Conservation (phyloP, 2,797 vertebrate genomes). For the Muscicapa striata region DNA sequence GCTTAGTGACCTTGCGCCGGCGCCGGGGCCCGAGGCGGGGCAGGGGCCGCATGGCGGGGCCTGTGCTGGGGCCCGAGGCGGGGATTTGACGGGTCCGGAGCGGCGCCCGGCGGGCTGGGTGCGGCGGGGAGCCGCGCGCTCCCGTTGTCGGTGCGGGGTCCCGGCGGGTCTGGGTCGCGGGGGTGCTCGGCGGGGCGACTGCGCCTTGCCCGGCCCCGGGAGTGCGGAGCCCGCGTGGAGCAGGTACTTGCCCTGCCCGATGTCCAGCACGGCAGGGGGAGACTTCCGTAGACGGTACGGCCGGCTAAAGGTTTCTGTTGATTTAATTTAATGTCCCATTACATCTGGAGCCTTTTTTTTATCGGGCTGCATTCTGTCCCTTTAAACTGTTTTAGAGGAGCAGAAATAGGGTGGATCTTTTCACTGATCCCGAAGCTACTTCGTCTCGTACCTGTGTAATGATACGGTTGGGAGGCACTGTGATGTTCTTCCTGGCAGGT, state of each 20-base stretch:
- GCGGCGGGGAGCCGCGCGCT: not conserved
- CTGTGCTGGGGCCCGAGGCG: no score
- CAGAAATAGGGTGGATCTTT: fast-evolving
- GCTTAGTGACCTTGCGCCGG: not conserved
- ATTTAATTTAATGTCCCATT: no score
- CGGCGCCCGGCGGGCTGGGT: not conserved
- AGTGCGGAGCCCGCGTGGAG: fast-evolving
- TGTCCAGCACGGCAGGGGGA: fast-evolving
- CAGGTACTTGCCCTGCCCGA: fast-evolving
- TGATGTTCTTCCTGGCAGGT: no score
- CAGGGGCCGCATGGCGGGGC: not conserved
- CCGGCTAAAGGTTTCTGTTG: no score
- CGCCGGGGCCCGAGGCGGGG: not conserved
- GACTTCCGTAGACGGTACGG: fast-evolving
- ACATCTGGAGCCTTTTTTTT: fast-evolving
- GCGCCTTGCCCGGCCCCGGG: not conserved
- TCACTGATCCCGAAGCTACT: fast-evolving
- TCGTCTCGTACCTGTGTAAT: fast-evolving
- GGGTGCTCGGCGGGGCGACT: not conserved
- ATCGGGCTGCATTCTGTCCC: fast-evolving
- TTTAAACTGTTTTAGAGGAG: not conserved
- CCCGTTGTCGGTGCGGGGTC: not conserved
- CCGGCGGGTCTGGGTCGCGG: not conserved
- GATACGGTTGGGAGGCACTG: fast-evolving
- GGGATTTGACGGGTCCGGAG: not conserved